Conservation (phyloP, 1,140 invertebrate species). For the Pomacea maculata region DNA sequence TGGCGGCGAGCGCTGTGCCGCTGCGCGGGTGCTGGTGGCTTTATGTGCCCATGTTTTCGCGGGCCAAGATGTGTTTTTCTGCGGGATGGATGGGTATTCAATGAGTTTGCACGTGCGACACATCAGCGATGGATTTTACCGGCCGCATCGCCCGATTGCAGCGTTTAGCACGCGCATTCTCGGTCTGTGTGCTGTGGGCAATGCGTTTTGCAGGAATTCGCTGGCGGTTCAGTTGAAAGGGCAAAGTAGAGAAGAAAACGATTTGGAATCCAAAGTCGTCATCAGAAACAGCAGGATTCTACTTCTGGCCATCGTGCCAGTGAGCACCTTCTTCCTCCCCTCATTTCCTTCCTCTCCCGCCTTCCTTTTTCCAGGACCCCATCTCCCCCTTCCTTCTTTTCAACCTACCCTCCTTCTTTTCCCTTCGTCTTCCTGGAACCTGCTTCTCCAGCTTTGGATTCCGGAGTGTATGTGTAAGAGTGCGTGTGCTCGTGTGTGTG, state of each 20-base stretch:
- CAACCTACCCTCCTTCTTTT: background rate
- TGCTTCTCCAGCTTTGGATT: background rate
- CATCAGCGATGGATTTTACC: background rate
- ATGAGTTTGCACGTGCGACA: slow-evolving; percentile 12
- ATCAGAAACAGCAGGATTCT: too few relatives aligned
- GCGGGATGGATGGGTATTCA: slow-evolving; percentile 4
- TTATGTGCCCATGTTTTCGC: too few relatives aligned
- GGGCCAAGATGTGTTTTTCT: slow-evolving; percentile 7
- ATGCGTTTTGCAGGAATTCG: too few relatives aligned
- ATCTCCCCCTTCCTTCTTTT: background rate
- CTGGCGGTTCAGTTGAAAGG: too few relatives aligned
- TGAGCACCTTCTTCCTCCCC: too few relatives aligned
- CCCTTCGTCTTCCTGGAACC: background rate
- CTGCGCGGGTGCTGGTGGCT: background rate
- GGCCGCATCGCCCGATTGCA: background rate
- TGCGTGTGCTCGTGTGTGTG: background rate
- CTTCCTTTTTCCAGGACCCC: background rate
- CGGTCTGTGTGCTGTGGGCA: too few relatives aligned
- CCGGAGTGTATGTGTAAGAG: background rate
- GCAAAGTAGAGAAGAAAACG: too few relatives aligned
- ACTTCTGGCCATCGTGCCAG: too few relatives aligned
- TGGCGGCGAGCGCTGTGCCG: background rate
- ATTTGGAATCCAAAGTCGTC: too few relatives aligned
- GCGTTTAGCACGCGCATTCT: too few relatives aligned
- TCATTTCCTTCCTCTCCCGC: background rate